Conservation (phyloP, 2,797 vertebrate genomes). For the Falco rusticolus region DNA sequence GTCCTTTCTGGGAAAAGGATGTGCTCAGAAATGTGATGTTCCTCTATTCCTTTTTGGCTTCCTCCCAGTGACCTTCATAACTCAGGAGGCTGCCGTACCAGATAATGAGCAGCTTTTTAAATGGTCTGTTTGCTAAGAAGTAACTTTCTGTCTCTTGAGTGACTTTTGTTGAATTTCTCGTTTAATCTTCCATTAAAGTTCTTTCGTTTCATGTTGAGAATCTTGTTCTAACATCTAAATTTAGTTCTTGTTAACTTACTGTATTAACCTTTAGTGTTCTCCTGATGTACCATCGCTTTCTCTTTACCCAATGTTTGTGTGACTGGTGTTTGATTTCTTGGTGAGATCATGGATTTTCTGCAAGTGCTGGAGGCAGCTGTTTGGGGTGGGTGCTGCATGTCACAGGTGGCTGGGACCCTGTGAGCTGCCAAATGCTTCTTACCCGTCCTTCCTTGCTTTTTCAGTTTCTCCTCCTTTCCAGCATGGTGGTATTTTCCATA, state of each 20-base stretch:
- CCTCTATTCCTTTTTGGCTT: not conserved
- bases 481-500: not conserved
- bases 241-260: not conserved
- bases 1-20: not conserved
- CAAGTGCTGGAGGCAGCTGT: not conserved
- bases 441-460: not conserved
- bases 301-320: not conserved
- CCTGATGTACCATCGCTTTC: not conserved
- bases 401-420: not conserved
- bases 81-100: not conserved
- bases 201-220: not conserved
- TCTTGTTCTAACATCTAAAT: not conserved
- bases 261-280: not conserved
- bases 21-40: not conserved
- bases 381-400: not conserved
- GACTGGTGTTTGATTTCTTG: not conserved
- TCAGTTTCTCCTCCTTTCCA: not conserved
- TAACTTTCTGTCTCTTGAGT: not conserved
- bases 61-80: too few species aligned
- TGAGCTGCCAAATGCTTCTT: not conserved
- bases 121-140: not conserved
- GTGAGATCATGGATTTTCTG: fast-evolving
- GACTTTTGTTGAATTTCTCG: not conserved
- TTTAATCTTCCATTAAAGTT: not conserved
- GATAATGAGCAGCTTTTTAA: not conserved